Percentiles rank a stretch among this genome's conserved stretches.
Conservation (phyloP, 92 coral and sea anemone genomes). For the Zoanthus sociatus region DNA sequence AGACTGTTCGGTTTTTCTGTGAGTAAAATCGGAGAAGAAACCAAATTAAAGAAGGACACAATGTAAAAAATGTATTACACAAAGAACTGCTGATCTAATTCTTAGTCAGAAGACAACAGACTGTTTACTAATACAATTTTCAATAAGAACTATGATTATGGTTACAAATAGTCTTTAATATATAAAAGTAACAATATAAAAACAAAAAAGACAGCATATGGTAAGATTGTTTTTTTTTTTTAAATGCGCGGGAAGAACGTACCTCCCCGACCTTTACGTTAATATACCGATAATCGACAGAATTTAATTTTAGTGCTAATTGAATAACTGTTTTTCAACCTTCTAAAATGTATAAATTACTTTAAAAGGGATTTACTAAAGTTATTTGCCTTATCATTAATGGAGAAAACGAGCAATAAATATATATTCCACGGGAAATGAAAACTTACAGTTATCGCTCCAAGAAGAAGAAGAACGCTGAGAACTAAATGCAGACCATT, state of each 20-base stretch:
- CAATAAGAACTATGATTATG: too few species aligned
- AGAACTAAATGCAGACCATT: background rate
- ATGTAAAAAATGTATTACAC: background rate
- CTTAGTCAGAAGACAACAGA: background rate
- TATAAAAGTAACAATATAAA: background rate
- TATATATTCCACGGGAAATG: too few species aligned
- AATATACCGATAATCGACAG: too few species aligned
- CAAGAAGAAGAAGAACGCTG: slow-evolving; percentile 12
- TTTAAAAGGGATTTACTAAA: background rate
- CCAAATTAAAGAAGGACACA: background rate
- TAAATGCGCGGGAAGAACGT: too few species aligned
- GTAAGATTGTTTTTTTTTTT: background rate
- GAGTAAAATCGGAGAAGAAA: background rate
- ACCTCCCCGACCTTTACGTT: too few species aligned
- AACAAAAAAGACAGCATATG: background rate
- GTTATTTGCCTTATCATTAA: too few species aligned
- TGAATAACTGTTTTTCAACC: too few species aligned
- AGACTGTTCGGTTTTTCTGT: background rate
- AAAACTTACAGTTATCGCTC: slow-evolving; percentile 16
- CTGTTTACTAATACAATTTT: too few species aligned
- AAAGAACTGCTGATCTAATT: background rate
- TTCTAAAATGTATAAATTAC: too few species aligned
- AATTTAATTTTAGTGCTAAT: too few species aligned
- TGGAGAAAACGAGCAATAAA: too few species aligned
- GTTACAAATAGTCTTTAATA: too few species aligned